phyloP scores from a whole-genome alignment of 2,888 invertebrate genomes.

The Synergus laeviventris region DNA sequence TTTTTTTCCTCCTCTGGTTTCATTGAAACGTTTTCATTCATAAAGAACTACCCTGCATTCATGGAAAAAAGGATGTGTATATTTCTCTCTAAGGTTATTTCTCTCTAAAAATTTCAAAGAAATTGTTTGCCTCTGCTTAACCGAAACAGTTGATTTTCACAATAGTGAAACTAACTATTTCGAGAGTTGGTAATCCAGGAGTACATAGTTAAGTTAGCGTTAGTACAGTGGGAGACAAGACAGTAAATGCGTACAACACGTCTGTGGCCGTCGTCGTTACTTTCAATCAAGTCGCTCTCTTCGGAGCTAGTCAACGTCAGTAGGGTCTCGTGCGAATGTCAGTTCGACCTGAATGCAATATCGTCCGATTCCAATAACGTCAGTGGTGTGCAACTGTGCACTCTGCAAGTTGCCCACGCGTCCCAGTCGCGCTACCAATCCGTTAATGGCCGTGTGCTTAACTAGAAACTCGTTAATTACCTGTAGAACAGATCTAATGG shows the following conservation, averaged over 20 bases:
- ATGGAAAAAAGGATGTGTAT: neutral
- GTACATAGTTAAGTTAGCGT: constrained; percentile 59
- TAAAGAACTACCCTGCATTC: constrained; percentile 16
- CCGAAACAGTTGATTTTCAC: neutral
- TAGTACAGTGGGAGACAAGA: constrained; percentile 53
- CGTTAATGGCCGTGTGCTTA: constrained; percentile 59
- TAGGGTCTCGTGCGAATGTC: constrained; percentile 53
- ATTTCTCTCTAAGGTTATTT: too few relatives aligned
- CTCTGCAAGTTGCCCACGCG: constrained; percentile 50
- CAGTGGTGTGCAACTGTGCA: constrained; percentile 49
- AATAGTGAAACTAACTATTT: neutral
- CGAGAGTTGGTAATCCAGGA: constrained; percentile 14
- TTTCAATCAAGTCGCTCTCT: constrained; percentile 64
- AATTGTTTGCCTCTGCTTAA: neutral
- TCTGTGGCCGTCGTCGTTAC: constrained; percentile 63
- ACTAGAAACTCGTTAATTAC: constrained; percentile 60
- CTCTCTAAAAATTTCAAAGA: too few relatives aligned
- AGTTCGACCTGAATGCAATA: constrained; percentile 60
- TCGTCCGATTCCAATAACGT: constrained; percentile 52
- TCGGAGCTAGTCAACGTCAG: constrained; percentile 52
- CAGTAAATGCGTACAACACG: constrained; percentile 64
- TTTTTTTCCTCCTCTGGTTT: constrained; percentile 15
- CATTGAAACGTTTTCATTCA: constrained; percentile 36
- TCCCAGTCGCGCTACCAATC: constrained; percentile 44
- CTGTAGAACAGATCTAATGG: constrained; percentile 54